These are phyloP conservation scores for Gavia stellata DNA, from an alignment of 2,113 vertebrate genomes.

Conservation along the genomic window DNA sequence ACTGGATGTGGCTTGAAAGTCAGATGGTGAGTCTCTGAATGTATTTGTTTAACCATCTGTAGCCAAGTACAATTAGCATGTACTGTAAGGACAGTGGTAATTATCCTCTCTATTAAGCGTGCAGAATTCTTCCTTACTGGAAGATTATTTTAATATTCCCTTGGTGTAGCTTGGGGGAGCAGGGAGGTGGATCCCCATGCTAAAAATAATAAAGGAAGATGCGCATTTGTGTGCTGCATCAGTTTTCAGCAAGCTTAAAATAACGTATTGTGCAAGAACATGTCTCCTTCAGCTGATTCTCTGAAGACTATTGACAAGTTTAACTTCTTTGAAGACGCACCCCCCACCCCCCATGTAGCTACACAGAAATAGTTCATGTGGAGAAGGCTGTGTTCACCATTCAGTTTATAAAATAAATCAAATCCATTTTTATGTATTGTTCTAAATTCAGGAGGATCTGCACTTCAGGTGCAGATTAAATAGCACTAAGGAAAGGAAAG, in stretches of 20 bases:
- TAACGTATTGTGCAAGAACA: not conserved
- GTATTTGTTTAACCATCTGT: slow-evolving; percentile 17
- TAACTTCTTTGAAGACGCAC: not conserved
- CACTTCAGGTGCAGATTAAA: not conserved
- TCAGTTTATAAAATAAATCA: not conserved
- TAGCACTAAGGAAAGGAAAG: not conserved
- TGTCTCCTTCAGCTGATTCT: not conserved
- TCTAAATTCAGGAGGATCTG: not conserved
- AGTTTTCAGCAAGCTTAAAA: slow-evolving; percentile 8
- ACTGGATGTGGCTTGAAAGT: not conserved
- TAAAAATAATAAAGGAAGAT: not conserved
- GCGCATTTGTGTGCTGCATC: not conserved
- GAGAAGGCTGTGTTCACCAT: not conserved
- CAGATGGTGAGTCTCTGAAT: not conserved
- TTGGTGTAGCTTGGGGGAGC: not conserved
- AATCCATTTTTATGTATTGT: not conserved
- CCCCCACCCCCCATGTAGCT: rapidly evolving
- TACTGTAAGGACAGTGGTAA: not conserved
- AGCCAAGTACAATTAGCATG: not conserved
- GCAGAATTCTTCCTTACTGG: not conserved
- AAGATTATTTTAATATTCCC: not conserved
- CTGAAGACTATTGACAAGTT: not conserved
- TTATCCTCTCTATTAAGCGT: not conserved
- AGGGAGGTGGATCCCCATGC: not conserved
- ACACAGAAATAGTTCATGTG: not conserved